Evolutionary conservation across 2,888 invertebrate species (phyloP), one percentile per base, ranked within the genome.

Genomic region (Alsophila aescularia): DNA sequence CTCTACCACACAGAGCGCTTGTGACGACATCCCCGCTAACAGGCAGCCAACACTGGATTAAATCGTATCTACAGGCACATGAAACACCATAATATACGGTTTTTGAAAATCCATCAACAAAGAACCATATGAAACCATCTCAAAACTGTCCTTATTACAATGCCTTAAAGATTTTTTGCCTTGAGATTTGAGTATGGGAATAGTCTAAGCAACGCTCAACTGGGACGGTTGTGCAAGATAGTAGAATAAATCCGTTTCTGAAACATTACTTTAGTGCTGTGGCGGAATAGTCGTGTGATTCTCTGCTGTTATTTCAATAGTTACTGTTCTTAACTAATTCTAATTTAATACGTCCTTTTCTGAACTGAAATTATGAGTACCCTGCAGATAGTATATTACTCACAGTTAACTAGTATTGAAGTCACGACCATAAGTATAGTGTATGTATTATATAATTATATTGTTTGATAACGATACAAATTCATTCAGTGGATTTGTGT

Each of bases 11-110:
- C 58, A 51, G 18, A 18, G 18, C 41, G 36, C 54, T 54, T 40
- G 44, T 65, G 62, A 59, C 61, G 66, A 52, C 62, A 58, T 58
- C 54, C 53, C 54, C 21, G 55, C 48, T 50, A 54, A 64, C 64
- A 59, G 44, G 57, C 60, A 69, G 66, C 68, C 64, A 64, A 65
- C 67, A 66, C 59, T 27, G 55, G 66, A 70, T 73, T 73, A 67
- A 62, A 60, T 35, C 35, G 51, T 52, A 52, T 49, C 44, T 52
- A 52, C 37, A 32, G 52, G n/a, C 35, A 50, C 49, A 58, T 35
- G 40, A 41, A 54, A 51, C 52, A 50, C 49, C 39, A 51, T 51
- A n/a, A 43, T 41, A 34, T 52, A n/a, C n/a, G n/a, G 49, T 29
- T 34, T 39, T 34, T 42, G 44, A 36, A 58, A 53, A 48, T 51